These are phyloP conservation scores for Tricholauxania praeusta DNA, from an alignment of 2,888 invertebrate species.

Conservation along the genomic window DNA sequence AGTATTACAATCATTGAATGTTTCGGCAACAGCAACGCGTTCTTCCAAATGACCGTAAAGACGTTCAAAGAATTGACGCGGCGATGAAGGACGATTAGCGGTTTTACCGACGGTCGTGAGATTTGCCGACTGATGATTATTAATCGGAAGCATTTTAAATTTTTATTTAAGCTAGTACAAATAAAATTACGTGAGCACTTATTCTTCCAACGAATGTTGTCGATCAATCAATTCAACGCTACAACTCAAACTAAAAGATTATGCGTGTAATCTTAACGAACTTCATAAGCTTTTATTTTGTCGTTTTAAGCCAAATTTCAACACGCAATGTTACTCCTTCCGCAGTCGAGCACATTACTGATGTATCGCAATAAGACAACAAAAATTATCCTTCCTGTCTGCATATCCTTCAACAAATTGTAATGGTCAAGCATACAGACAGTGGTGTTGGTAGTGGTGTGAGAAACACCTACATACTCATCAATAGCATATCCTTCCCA, in stretches of 20 bases:
- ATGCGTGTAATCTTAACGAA: not conserved
- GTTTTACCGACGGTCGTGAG: conserved; percentile 42
- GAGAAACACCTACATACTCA: conserved; percentile 11
- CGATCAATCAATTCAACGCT: no score
- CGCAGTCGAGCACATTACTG: conserved; percentile 15
- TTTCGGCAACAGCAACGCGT: conserved; percentile 12
- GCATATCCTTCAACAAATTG: not conserved
- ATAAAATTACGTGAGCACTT: not conserved
- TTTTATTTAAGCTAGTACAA: conserved; percentile 11
- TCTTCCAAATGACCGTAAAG: conserved; percentile 82
- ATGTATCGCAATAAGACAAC: not conserved
- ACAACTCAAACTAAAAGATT: conserved; percentile 17
- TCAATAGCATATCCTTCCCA: not conserved
- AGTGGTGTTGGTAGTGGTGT: not conserved
- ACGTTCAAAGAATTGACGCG: conserved; percentile 83
- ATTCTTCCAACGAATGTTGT: not conserved
- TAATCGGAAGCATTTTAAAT: conserved; percentile 48
- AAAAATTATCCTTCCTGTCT: conserved; percentile 7
- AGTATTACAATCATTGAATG: not conserved
- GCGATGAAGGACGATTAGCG: conserved; percentile 76
- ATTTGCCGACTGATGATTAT: conserved; percentile 36
- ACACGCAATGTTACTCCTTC: conserved; percentile 30
- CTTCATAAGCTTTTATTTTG: not conserved
- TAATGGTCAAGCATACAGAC: conserved; percentile 5
- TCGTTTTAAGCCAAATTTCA: not conserved